Evolutionary conservation across 2,888 invertebrate genomes (phyloP).

Genomic region (Priocnemis perturbator): DNA sequence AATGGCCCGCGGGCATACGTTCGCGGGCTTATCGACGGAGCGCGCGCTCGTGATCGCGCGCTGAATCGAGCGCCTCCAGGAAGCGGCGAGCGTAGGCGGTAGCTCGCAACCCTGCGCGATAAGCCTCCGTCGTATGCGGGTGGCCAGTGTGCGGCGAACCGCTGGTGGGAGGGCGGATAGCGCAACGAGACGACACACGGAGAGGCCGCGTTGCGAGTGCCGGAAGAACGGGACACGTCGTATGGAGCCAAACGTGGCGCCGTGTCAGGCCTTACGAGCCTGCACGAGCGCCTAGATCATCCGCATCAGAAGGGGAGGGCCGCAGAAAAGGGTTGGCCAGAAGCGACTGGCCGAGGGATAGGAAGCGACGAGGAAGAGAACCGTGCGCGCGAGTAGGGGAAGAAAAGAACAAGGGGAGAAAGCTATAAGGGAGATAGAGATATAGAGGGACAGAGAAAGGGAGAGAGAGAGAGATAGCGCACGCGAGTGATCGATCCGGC

Average conservation of each 20-base stretch:
- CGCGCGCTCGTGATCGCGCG: too few relatives aligned
- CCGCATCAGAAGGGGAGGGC: not conserved
- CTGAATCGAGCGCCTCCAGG: too few relatives aligned
- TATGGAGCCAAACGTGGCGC: constrained; percentile 5
- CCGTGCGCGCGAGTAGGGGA: not conserved
- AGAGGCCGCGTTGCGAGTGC: not conserved
- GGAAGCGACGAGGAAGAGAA: not conserved
- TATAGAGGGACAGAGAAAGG: not conserved
- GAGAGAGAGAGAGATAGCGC: not conserved
- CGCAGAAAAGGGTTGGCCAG: not conserved
- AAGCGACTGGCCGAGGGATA: not conserved
- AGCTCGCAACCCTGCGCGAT: too few relatives aligned
- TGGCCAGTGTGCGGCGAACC: too few relatives aligned
- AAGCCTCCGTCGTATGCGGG: too few relatives aligned
- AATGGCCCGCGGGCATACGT: too few relatives aligned
- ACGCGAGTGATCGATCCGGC: constrained; percentile 4
- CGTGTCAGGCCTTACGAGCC: not conserved
- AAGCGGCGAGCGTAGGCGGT: too few relatives aligned
- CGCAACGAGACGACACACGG: constrained; percentile 7
- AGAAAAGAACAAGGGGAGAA: not conserved
- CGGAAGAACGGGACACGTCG: not conserved
- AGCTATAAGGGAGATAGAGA: not conserved
- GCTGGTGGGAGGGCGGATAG: too few relatives aligned
- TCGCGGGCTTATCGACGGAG: too few relatives aligned
- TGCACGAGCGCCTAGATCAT: not conserved